Percentiles rank a stretch among this genome's conserved stretches.
Conservation (phyloP, 2,888 invertebrate genomes). For the Andrena fulva region DNA sequence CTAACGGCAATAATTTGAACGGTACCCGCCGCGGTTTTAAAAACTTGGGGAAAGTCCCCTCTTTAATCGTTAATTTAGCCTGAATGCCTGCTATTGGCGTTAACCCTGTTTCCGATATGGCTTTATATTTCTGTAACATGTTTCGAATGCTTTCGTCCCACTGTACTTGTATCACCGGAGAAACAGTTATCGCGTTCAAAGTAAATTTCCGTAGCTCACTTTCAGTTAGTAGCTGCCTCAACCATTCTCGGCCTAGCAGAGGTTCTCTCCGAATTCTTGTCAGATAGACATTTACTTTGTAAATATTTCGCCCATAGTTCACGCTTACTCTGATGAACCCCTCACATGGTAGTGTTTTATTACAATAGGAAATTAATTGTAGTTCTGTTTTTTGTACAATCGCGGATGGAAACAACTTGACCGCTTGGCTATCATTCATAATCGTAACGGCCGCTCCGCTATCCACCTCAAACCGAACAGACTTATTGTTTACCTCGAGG, state of each 20-base stretch:
- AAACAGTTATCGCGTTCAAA: neutral
- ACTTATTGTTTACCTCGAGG: neutral
- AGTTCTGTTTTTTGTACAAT: neutral
- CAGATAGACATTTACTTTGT: neutral
- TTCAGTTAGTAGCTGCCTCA: neutral
- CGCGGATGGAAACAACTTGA: neutral
- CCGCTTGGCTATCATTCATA: neutral
- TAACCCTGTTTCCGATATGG: neutral
- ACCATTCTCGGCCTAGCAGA: constrained; percentile 5
- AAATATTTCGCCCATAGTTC: neutral
- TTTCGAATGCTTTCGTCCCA: neutral
- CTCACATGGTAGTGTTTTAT: neutral
- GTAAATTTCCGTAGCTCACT: neutral
- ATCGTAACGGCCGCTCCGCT: constrained; percentile 18
- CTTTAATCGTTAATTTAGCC: neutral
- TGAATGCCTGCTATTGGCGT: neutral
- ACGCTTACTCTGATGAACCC: neutral
- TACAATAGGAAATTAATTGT: constrained; percentile 7
- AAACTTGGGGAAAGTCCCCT: neutral
- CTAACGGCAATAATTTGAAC: constrained; percentile 12
- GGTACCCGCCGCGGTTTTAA: constrained; percentile 1
- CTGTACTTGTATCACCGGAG: neutral
- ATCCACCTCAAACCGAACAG: constrained; percentile 8
- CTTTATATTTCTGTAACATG: constrained; percentile 5
- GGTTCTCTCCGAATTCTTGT: neutral